phyloP scores from a whole-genome alignment of 1,140 invertebrate species.

The Augochlora pura region DNA sequence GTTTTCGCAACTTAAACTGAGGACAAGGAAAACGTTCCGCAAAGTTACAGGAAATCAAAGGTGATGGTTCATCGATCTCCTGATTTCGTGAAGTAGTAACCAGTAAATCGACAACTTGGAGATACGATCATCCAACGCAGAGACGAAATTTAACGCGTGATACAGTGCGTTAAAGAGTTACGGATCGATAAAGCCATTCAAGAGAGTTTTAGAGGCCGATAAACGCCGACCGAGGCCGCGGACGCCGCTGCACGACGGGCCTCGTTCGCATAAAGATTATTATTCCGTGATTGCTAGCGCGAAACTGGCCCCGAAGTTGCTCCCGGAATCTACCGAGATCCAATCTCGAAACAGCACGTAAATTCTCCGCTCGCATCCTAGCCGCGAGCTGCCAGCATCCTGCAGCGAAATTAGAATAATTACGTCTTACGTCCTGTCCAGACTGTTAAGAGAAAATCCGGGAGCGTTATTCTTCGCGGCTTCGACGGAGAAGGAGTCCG shows the following conservation, averaged over 20 bases:
- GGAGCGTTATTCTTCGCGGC: neutral
- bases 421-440: slow-evolving; percentile 39
- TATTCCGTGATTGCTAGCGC: slow-evolving; percentile 47
- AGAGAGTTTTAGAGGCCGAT: slow-evolving; percentile 1
- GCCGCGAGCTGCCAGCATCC: slow-evolving; percentile 30
- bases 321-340: slow-evolving; percentile 49
- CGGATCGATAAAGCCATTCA: slow-evolving; percentile 10
- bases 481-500: no score
- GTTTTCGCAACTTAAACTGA: no score
- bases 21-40: no score
- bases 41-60: no score
- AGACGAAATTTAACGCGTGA: no score
- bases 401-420: slow-evolving; percentile 60
- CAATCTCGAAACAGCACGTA: slow-evolving; percentile 58
- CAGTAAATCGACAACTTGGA: no score
- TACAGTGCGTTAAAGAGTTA: neutral
- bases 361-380: slow-evolving; percentile 32
- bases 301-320: slow-evolving; percentile 38
- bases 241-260: slow-evolving; percentile 23
- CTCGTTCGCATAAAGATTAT: slow-evolving; percentile 42
- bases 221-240: neutral
- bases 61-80: no score
- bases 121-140: no score
- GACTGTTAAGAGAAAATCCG: neutral
- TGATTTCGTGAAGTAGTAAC: no score